Evolutionary conservation across 35 echinoderm and acorn worm species (phyloP).

Genomic region (Apostichopus parvimensis): DNA sequence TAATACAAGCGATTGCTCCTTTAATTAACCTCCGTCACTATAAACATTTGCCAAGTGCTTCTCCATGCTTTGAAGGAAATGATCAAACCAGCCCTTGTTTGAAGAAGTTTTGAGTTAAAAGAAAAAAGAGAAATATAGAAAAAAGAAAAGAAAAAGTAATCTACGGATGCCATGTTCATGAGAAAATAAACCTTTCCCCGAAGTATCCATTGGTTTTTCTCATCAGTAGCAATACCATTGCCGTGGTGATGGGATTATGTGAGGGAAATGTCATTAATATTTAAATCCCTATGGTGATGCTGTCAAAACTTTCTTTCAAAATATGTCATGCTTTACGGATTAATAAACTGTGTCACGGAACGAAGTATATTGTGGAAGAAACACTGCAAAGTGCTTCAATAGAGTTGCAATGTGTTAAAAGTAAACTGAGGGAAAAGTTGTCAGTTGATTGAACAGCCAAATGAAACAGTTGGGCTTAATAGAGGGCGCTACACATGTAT

Average conservation of each 20-base stretch:
- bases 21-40: neutral
- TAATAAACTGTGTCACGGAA: neutral
- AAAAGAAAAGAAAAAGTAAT: neutral
- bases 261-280: neutral
- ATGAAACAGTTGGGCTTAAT: neutral
- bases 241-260: neutral
- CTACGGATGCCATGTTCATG: neutral
- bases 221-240: neutral
- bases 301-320: neutral
- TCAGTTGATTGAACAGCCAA: too few species aligned
- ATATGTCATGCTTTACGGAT: neutral
- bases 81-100: neutral
- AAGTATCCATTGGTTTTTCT: neutral
- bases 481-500: neutral
- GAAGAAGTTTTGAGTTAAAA: neutral
- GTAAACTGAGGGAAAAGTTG: neutral
- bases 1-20: neutral
- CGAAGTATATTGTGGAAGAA: too few species aligned
- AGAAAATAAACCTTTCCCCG: constrained; percentile 4
- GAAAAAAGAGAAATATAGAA: neutral
- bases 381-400: too few species aligned
- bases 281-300: neutral
- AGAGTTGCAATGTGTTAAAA: neutral
- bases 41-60: neutral
- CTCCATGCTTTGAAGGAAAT: neutral